A percentile compares a stretch with the other conserved stretches of the same genome.
Conservation (phyloP, 92 coral and sea anemone species). For the Zoanthus solanderi region DNA sequence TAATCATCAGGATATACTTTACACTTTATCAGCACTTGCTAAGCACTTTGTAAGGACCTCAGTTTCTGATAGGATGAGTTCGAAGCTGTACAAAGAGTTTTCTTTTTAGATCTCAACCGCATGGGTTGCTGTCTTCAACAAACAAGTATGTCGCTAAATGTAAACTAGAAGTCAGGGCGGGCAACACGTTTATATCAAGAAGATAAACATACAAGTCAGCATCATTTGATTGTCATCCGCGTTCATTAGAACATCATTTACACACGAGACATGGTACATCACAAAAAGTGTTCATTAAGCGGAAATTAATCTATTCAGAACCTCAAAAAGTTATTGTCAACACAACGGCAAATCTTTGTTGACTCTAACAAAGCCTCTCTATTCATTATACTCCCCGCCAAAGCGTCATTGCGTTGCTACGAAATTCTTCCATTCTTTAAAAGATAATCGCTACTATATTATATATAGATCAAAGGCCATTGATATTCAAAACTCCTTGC, state of each 20-base stretch:
- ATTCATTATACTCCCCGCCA: slow-evolving; percentile 17
- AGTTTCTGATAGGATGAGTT: background rate
- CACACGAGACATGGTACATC: background rate
- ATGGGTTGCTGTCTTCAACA: background rate
- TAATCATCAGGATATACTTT: background rate
- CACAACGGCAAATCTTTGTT: slow-evolving; percentile 29
- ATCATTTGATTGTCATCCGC: background rate
- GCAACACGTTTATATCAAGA: background rate
- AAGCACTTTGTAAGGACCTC: background rate
- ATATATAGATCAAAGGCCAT: background rate
- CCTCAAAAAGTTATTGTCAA: slow-evolving; percentile 27
- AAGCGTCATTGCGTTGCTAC: slow-evolving; percentile 43
- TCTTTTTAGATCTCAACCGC: background rate
- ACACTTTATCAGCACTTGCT: background rate
- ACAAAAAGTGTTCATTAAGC: slow-evolving; percentile 41
- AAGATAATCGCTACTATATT: slow-evolving; percentile 11
- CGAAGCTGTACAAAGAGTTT: too few relatives aligned
- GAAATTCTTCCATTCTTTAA: slow-evolving; percentile 1
- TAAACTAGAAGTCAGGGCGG: background rate
- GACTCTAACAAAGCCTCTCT: slow-evolving; percentile 40
- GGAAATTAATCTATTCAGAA: slow-evolving; percentile 21
- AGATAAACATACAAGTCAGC: background rate
- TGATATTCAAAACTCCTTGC: slow-evolving; percentile 1
- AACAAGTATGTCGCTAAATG: background rate
- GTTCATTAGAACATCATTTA: background rate